phyloP scores from a whole-genome alignment of 2,113 vertebrate genomes.

The Gopherus evgoodei region DNA sequence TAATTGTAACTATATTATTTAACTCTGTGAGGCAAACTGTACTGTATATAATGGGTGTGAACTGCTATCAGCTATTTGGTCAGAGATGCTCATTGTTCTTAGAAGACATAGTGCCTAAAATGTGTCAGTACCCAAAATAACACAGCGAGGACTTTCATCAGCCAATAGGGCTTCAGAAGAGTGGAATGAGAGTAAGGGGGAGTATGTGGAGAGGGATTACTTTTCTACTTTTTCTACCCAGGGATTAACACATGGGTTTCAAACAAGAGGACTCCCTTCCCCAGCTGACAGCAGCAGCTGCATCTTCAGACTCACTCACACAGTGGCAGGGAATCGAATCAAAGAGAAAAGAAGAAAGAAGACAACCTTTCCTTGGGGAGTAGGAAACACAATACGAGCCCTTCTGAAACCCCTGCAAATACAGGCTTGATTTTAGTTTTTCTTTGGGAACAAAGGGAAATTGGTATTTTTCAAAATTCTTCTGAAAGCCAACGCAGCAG shows the following conservation, averaged over 20 bases:
- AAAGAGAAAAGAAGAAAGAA: constrained; percentile 81
- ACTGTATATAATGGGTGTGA: not conserved
- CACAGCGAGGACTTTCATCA: accelerated
- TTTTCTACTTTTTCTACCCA: constrained; percentile 26
- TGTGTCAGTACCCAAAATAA: too few species aligned
- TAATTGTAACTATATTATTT: not conserved
- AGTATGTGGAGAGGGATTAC: not conserved
- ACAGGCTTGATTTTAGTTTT: constrained; percentile 79
- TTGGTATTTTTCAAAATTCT: constrained; percentile 81
- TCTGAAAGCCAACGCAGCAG: constrained; percentile 82
- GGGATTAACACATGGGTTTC: constrained; percentile 75
- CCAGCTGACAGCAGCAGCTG: constrained; percentile 84
- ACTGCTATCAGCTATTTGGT: not conserved
- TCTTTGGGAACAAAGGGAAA: constrained; percentile 81
- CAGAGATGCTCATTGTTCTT: not conserved
- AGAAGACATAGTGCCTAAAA: not conserved
- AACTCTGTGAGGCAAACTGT: not conserved
- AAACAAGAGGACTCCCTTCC: constrained; percentile 76
- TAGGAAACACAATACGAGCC: constrained; percentile 80
- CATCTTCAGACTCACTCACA: constrained; percentile 75
- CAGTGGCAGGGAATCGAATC: constrained; percentile 85
- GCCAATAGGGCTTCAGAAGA: not conserved
- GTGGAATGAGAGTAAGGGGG: not conserved
- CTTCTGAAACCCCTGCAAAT: constrained; percentile 79
- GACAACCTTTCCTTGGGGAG: constrained; percentile 81